A percentile compares a stretch with the other conserved stretches of the same genome.
Evolutionary conservation across 64 coral and sea anemone genomes (phyloP).

Genomic region (Montipora foliosa): DNA sequence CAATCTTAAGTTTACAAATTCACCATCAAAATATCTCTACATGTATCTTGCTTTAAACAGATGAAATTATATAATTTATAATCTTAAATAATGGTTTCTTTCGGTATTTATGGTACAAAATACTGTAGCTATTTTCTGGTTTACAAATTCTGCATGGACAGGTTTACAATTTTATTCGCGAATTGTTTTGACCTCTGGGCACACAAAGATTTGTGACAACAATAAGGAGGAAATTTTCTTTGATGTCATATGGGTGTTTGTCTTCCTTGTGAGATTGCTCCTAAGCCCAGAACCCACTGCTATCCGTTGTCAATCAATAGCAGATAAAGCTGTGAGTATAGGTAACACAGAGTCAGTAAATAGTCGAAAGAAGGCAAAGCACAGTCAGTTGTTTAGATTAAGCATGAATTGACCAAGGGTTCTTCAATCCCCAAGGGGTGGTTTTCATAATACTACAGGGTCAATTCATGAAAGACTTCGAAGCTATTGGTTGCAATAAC

Average conservation of each 20-base stretch:
- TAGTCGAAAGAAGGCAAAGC: not conserved
- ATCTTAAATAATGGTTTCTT: not conserved
- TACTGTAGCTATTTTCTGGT: not conserved
- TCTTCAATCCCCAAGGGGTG: too few relatives aligned
- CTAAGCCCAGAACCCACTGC: constrained; percentile 42
- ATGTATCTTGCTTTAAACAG: not conserved
- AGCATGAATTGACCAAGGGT: too few relatives aligned
- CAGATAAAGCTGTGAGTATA: constrained; percentile 55
- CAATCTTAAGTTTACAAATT: constrained; percentile 22
- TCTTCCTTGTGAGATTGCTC: constrained; percentile 32
- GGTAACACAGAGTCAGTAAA: constrained; percentile 57
- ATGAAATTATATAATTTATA: constrained; percentile 16
- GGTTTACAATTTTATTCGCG: not conserved
- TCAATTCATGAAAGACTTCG: too few relatives aligned
- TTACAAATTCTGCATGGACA: constrained; percentile 13
- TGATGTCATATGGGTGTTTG: constrained; percentile 14
- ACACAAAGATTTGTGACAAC: not conserved
- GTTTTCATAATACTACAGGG: too few relatives aligned
- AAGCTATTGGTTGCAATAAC: too few relatives aligned
- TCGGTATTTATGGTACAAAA: constrained; percentile 18
- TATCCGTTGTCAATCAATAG: constrained; percentile 56
- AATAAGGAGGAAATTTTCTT: not conserved
- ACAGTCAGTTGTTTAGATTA: not conserved
- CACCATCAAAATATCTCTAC: not conserved
- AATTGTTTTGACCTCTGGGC: constrained; percentile 2